Evolutionary conservation across 2,888 invertebrate genomes (phyloP).

Genomic region (Caenorhabditis japonica): DNA sequence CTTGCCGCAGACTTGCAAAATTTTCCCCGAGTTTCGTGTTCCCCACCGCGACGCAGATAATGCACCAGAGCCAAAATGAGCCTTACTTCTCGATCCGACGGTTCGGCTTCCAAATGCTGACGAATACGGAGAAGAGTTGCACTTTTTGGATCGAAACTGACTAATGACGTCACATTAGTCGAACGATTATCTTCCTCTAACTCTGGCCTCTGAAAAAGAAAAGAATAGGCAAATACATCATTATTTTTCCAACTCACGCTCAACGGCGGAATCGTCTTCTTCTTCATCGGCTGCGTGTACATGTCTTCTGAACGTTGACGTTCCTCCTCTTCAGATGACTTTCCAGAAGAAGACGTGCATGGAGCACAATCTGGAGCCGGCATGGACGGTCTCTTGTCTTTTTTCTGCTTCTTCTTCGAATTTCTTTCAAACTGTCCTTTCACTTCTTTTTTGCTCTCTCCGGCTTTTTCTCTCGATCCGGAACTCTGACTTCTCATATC

Average conservation of each 20-base stretch:
- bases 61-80: too few species aligned
- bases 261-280: constrained; percentile 30
- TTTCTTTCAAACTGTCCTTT: constrained; percentile 48
- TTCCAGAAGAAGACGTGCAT: constrained; percentile 50
- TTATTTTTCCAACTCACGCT: constrained; percentile 19
- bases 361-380: constrained; percentile 49
- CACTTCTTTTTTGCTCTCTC: constrained; percentile 19
- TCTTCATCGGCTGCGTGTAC: constrained; percentile 59
- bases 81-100: constrained; percentile 30
- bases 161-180: constrained; percentile 61
- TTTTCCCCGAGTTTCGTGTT: too few species aligned
- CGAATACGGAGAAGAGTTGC: constrained; percentile 64
- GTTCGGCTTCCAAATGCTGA: constrained; percentile 62
- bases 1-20: too few species aligned
- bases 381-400: constrained; percentile 29
- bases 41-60: too few species aligned
- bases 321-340: constrained; percentile 55
- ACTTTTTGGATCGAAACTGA: constrained; percentile 71
- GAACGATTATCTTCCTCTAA: constrained; percentile 26
- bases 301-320: constrained; percentile 45
- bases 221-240: background rate
- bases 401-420: constrained; percentile 45
- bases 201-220: constrained; percentile 18
- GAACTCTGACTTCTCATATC: constrained; percentile 45
- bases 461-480: constrained; percentile 14